A percentile compares a stretch with the other conserved stretches of the same genome.
These are phyloP conservation scores for Nilaparvata lugens DNA, from an alignment of 1,140 invertebrate genomes.

Conservation along the genomic window DNA sequence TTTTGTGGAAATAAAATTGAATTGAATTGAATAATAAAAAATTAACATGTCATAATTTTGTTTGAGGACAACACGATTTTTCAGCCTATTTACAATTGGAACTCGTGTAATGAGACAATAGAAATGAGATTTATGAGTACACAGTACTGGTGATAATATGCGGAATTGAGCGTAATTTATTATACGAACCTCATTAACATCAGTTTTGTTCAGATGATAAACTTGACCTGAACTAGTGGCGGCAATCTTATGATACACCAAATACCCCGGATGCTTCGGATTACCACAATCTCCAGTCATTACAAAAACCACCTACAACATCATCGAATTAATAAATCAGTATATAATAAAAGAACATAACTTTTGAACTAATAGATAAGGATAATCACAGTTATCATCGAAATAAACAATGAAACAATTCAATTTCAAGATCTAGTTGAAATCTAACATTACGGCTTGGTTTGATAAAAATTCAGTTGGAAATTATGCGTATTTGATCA, in stretches of 20 bases:
- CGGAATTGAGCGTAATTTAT: too few species aligned
- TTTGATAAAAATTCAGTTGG: too few species aligned
- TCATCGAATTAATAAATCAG: too few species aligned
- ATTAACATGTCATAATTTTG: background rate
- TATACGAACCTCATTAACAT: slow-evolving; percentile 50
- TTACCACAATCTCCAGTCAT: slow-evolving; percentile 64
- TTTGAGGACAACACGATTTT: slow-evolving; percentile 1
- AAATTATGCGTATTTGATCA: too few species aligned
- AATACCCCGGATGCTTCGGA: slow-evolving; percentile 45
- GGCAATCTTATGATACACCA: slow-evolving; percentile 59
- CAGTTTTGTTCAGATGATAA: slow-evolving; percentile 58
- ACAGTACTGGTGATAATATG: background rate
- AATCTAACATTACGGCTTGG: too few species aligned
- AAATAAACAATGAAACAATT: too few species aligned
- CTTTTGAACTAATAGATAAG: too few species aligned
- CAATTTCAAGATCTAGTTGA: too few species aligned
- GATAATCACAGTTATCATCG: too few species aligned
- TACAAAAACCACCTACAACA: slow-evolving; percentile 70
- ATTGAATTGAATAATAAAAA: background rate
- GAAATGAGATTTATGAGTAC: background rate
- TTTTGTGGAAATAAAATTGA: too few species aligned
- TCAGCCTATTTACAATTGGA: too few species aligned
- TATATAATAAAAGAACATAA: too few species aligned
- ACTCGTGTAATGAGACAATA: background rate
- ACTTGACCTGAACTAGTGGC: slow-evolving; percentile 63